phyloP scores from a whole-genome alignment of 2,888 invertebrate species.

The Pristionchus mayeri region DNA sequence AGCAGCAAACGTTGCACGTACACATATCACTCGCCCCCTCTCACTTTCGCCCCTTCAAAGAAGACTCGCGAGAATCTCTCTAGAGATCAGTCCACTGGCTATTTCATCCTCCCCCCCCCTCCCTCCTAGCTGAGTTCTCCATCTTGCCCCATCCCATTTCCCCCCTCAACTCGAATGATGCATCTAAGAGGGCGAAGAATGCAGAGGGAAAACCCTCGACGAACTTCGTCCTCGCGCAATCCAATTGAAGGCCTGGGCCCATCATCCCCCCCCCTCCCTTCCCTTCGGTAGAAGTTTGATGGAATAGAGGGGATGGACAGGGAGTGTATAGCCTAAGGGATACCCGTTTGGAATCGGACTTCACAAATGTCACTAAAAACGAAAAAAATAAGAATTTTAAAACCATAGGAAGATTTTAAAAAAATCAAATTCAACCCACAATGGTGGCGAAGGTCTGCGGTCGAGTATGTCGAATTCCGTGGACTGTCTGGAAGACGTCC shows the following conservation, averaged over 20 bases:
- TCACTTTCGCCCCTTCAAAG: not conserved
- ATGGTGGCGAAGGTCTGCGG: slow-evolving; percentile 59
- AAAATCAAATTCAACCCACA: slow-evolving; percentile 43
- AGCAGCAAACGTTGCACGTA: not conserved
- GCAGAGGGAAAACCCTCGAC: slow-evolving; percentile 17
- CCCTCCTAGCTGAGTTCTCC: too few relatives aligned
- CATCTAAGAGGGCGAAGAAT: slow-evolving; percentile 7
- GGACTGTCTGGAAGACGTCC: slow-evolving; percentile 71
- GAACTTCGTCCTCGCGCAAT: slow-evolving; percentile 12
- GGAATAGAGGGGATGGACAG: not conserved
- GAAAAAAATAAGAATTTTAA: not conserved
- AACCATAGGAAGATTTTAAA: not conserved
- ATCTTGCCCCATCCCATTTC: not conserved
- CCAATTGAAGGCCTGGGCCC: not conserved
- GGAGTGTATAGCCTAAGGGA: not conserved
- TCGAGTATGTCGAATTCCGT: slow-evolving; percentile 52
- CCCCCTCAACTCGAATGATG: not conserved
- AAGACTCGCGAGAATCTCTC: not conserved
- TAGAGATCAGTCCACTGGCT: slow-evolving; percentile 10
- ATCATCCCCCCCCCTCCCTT: not conserved
- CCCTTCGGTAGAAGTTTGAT: not conserved
- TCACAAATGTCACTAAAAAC: not conserved
- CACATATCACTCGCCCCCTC: not conserved
- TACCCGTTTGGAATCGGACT: too few relatives aligned
- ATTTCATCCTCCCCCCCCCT: too few relatives aligned